These are phyloP conservation scores for Phaenicophaeus curvirostris DNA, from an alignment of 2,797 vertebrate genomes.

Conservation along the genomic window DNA sequence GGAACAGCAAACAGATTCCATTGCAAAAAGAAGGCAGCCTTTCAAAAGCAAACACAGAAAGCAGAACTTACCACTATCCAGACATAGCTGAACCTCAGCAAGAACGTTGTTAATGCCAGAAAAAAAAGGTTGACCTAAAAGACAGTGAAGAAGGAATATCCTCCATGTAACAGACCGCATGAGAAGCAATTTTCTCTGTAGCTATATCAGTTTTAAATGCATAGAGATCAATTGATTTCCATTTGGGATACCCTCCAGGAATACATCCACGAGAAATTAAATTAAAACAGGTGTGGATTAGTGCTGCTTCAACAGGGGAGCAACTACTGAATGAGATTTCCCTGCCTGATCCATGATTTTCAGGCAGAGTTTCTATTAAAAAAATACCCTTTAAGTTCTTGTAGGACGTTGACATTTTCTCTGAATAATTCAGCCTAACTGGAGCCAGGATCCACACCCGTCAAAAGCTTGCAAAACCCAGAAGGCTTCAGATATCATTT, in stretches of 20 bases:
- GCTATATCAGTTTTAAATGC: background rate
- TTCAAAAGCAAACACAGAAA: background rate
- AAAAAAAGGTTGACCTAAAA: background rate
- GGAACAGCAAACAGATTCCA: background rate
- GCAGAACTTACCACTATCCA: background rate
- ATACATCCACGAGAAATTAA: background rate
- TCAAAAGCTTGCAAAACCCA: conserved; percentile 27
- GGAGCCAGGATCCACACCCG: conserved; percentile 15
- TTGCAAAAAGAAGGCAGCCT: background rate
- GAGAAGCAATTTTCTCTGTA: background rate
- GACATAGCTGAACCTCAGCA: background rate
- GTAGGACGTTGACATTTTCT: background rate
- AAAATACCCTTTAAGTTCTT: background rate
- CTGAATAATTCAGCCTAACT: background rate
- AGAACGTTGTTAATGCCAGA: background rate
- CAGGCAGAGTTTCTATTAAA: background rate
- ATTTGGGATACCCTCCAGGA: background rate
- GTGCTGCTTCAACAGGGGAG: background rate
- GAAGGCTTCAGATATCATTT: conserved; percentile 9
- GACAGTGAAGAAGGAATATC: background rate
- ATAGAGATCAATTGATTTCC: background rate
- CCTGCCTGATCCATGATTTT: background rate
- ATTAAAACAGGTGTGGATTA: background rate
- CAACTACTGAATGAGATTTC: background rate
- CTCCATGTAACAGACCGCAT: background rate